Base-by-base conservation (phyloP, 2,113 vertebrate genomes). In the Chionis minor region DNA sequence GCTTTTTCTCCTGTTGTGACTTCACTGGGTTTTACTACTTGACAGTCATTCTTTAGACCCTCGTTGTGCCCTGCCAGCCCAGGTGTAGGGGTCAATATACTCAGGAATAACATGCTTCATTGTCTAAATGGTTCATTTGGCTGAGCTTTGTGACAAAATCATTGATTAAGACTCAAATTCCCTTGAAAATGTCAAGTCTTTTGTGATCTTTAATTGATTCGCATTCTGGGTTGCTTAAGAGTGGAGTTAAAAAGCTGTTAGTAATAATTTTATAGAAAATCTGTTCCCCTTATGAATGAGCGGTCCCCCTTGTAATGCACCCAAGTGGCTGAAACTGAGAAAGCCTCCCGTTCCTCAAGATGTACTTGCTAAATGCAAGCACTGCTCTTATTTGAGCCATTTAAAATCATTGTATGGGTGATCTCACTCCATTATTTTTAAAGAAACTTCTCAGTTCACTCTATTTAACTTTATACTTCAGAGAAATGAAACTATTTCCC, bases 401-500 rank as follows among this genome's bases (percentile, higher is more conserved):
- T 94, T 66, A 14, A 56, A 96, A 66, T 58, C 73, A 7, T 6
- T 59, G 7, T 18, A 45, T 33, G 95, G 92, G 47, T 92, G 93
- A 96, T 87, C 92, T 95, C 96, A 72, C 91, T 42, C 91, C 84
- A 71, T 94, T 97, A 97, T 96, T 97, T 85, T 33, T 27, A 38
- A 78, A 59, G 67, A 81, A 94, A 77, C 80, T 90, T 47, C 87
- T 90, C 92, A 35, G 32, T 70, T 97, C 89, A 30, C 96, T 94
- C 97, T 94, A 81, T 97, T 97, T 96, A 95, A 95, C 87, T 92
- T 85, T 33, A n/a, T 83, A 54, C 81, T 87, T 83, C 8, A 17
- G 85, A 94, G 95, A 59, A 96, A 97, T 87, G 32, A 59, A 85
- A 44, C 70, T 55, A 55, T 69, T 94, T 93, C 86, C 88, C 56